These are phyloP conservation scores for Caiman crocodilus DNA, from an alignment of 2,797 vertebrate genomes.

Conservation along the genomic window DNA sequence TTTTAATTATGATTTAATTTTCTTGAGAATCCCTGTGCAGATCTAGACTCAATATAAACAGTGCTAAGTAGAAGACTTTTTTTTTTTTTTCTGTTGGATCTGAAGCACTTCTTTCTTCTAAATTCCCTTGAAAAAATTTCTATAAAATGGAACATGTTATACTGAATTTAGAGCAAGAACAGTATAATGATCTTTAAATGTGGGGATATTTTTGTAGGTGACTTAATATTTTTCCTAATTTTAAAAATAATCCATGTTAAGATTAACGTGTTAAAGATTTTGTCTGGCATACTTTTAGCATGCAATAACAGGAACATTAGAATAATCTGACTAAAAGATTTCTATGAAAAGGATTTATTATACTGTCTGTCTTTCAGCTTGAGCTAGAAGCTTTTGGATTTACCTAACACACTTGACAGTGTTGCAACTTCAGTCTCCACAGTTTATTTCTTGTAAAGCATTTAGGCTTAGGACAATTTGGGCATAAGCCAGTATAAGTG, in stretches of 20 bases:
- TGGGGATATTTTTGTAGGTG: background rate
- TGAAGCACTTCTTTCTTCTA: background rate
- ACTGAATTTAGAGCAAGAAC: background rate
- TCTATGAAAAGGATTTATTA: no score
- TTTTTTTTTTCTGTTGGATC: background rate
- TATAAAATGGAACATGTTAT: background rate
- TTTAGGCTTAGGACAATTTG: no score
- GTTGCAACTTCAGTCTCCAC: constrained; percentile 68
- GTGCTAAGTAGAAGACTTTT: background rate
- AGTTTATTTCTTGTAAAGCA: background rate
- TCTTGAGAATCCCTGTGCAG: background rate
- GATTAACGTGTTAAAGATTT: constrained; percentile 3
- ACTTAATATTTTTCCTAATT: background rate
- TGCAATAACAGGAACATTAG: background rate
- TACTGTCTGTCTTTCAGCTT: constrained; percentile 34
- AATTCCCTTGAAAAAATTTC: background rate
- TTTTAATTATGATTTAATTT: background rate
- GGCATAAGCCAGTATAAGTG: no score
- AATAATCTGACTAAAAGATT: constrained; percentile 1
- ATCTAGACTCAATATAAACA: background rate
- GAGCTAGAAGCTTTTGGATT: constrained; percentile 48
- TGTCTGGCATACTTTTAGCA: background rate
- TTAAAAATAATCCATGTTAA: background rate
- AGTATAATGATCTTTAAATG: background rate
- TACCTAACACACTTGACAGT: constrained; percentile 54